Evolutionary conservation across 1,140 invertebrate species (phyloP).

Genomic region (Harlomillsia oculata): DNA sequence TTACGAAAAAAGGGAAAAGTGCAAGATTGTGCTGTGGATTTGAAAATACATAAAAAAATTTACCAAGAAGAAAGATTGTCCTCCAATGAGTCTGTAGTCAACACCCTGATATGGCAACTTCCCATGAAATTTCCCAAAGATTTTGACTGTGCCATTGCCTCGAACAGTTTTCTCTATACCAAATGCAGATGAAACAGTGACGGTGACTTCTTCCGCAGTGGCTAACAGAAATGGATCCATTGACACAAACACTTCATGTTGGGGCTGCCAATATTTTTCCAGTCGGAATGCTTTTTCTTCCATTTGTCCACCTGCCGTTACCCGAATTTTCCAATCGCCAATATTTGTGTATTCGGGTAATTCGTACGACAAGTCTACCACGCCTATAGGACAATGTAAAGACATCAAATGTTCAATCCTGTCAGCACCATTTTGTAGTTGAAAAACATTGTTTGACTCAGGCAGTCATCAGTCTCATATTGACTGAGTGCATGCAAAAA

Average conservation of each 20-base stretch:
- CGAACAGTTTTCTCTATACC: constrained; percentile 38
- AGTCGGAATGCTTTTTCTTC: constrained; percentile 44
- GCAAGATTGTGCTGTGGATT: too few relatives aligned
- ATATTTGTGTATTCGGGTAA: constrained; percentile 41
- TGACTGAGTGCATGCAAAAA: too few relatives aligned
- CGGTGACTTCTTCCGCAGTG: constrained; percentile 39
- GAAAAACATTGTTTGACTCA: not conserved
- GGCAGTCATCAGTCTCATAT: too few relatives aligned
- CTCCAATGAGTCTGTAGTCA: not conserved
- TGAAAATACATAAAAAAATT: not conserved
- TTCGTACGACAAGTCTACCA: constrained; percentile 40
- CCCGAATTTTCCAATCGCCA: constrained; percentile 45
- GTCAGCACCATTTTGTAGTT: too few relatives aligned
- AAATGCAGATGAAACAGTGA: constrained; percentile 38
- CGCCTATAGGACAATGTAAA: constrained; percentile 36
- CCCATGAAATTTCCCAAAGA: constrained; percentile 30
- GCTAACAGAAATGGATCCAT: constrained; percentile 40
- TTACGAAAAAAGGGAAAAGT: too few relatives aligned
- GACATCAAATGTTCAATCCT: not conserved
- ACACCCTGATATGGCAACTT: not conserved
- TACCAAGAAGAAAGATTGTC: not conserved
- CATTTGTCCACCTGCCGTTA: constrained; percentile 42
- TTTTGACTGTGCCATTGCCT: constrained; percentile 40
- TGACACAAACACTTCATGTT: constrained; percentile 40
- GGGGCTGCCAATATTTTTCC: constrained; percentile 44